These are phyloP conservation scores for Andrena hattorfiana DNA, from an alignment of 2,888 invertebrate genomes.

Conservation along the genomic window DNA sequence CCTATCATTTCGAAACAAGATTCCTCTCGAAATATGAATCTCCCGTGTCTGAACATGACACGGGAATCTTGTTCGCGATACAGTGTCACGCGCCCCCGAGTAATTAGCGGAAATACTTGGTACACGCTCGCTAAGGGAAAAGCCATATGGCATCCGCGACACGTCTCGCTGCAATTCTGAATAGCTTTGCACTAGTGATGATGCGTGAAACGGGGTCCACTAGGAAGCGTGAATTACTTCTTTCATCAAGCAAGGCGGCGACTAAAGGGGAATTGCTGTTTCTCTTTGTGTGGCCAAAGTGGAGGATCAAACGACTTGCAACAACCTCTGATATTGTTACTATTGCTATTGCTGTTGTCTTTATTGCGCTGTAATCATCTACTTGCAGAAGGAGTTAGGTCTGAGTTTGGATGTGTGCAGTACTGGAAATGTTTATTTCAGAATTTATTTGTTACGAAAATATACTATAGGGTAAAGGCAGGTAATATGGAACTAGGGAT, in stretches of 20 bases:
- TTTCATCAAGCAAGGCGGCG: background rate
- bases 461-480: no score
- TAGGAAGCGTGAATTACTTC: background rate
- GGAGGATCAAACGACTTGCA: no score
- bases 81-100: background rate
- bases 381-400: no score
- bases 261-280: background rate
- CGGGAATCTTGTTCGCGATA: slow-evolving; percentile 4
- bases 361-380: no score
- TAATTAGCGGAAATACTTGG: slow-evolving; percentile 30
- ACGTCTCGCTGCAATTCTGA: slow-evolving; percentile 1
- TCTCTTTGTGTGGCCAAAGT: background rate
- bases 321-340: no score
- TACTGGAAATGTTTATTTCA: no score
- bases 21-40: slow-evolving; percentile 9
- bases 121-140: background rate
- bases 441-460: no score
- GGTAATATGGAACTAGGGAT: no score
- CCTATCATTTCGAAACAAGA: slow-evolving; percentile 8
- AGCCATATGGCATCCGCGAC: background rate
- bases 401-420: no score
- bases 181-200: slow-evolving; percentile 4
- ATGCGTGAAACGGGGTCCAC: background rate
- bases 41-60: slow-evolving; percentile 10
- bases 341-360: no score